Conservation (phyloP, 2,888 invertebrate species). For the Ochropacha duplaris region DNA sequence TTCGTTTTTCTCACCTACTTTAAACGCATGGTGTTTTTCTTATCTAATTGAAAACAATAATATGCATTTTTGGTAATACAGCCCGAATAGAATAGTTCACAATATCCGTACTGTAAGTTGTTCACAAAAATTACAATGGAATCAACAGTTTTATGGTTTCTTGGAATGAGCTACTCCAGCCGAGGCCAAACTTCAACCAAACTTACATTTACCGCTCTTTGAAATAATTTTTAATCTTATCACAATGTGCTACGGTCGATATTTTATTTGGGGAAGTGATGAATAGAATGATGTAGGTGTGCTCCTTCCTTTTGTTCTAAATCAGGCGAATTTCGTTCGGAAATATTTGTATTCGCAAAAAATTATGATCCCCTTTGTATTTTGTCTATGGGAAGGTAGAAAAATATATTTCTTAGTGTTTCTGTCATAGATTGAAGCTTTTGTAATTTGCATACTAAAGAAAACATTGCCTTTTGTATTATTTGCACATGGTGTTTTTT, state of each 20-base stretch:
- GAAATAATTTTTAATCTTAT: background rate
- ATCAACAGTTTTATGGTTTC: constrained; percentile 53
- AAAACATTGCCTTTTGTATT: background rate
- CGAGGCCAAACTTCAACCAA: background rate
- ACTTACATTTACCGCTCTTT: background rate
- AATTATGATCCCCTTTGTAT: background rate
- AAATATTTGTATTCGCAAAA: constrained; percentile 24
- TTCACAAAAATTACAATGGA: constrained; percentile 57
- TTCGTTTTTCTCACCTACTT: too few species aligned
- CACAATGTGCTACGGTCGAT: constrained; percentile 1
- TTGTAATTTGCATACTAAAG: background rate
- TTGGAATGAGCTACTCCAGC: constrained; percentile 4
- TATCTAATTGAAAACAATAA: background rate
- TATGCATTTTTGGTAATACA: background rate
- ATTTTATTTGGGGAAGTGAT: constrained; percentile 5
- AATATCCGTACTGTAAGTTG: constrained; percentile 10
- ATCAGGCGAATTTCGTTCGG: constrained; percentile 55
- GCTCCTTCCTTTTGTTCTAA: constrained; percentile 60
- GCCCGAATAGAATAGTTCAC: background rate
- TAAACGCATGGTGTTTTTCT: background rate
- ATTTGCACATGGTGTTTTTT: background rate
- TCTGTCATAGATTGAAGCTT: background rate
- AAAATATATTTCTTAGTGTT: constrained; percentile 7
- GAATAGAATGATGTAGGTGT: constrained; percentile 15
- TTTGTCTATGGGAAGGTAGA: constrained; percentile 4